phyloP scores from a whole-genome alignment of 2,113 vertebrate genomes.

The Hippocampus barbouri region DNA sequence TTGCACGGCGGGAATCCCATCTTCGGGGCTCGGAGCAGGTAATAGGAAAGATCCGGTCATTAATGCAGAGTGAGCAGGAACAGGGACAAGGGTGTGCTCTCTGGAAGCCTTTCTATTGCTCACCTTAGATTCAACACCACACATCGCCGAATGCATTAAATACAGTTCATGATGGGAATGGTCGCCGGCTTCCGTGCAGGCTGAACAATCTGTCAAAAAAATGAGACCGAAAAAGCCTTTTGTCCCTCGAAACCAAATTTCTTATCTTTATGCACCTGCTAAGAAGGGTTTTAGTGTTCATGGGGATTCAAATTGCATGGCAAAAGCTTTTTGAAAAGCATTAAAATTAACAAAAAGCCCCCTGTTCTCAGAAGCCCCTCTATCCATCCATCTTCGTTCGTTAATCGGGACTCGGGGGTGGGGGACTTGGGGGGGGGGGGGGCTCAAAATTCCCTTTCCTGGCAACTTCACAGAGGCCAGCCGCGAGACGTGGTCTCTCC shows the following conservation, averaged over 20 bases:
- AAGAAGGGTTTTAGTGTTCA: no score
- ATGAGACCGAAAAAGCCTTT: background rate
- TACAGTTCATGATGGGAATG: conserved; percentile 14
- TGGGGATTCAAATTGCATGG: no score
- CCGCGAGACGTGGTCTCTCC: no score
- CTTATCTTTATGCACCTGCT: background rate
- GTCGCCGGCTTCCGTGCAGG: conserved; percentile 17
- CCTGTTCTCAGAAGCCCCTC: no score
- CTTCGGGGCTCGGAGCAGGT: conserved; percentile 73
- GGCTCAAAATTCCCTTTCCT: no score
- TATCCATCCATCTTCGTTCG: no score
- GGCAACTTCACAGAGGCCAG: no score
- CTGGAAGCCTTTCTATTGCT: conserved; percentile 48
- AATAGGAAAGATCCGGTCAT: conserved; percentile 75
- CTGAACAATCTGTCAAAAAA: conserved; percentile 3
- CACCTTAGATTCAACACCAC: conserved; percentile 46
- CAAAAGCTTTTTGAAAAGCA: no score
- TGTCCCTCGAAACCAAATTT: background rate
- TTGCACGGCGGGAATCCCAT: conserved; percentile 72
- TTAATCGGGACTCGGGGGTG: no score
- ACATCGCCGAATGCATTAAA: conserved; percentile 43
- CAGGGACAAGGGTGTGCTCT: conserved; percentile 62
- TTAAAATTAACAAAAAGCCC: no score
- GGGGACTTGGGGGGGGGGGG: no score
- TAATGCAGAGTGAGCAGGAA: conserved; percentile 65